Evolutionary conservation across 2,113 vertebrate species (phyloP).

Genomic region (Sula dactylatra): DNA sequence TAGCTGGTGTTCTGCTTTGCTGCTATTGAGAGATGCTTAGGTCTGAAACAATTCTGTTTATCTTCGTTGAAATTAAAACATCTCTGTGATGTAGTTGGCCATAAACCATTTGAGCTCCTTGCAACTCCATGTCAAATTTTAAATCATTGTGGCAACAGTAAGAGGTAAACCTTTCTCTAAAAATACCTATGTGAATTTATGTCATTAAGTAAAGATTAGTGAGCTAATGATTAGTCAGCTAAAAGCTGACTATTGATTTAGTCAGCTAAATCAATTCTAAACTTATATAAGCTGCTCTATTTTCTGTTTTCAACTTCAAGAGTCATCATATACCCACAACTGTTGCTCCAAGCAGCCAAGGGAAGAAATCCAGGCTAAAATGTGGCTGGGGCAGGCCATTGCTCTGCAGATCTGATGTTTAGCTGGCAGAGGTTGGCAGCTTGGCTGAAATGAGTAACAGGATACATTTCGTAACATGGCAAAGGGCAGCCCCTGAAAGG

Average conservation of each 20-base stretch:
- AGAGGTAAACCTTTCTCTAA: background rate
- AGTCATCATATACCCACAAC: background rate
- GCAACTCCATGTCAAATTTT: background rate
- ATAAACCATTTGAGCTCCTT: background rate
- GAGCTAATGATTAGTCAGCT: background rate
- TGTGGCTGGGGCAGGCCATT: background rate
- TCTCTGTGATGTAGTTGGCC: background rate
- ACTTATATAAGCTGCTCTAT: background rate
- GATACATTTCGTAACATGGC: background rate
- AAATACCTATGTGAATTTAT: background rate
- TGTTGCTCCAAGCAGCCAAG: background rate
- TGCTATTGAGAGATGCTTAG: background rate
- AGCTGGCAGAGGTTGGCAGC: constrained; percentile 42
- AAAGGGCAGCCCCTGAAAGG: background rate
- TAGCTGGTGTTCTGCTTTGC: background rate
- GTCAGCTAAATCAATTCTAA: background rate
- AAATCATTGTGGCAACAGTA: background rate
- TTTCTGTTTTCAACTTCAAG: background rate
- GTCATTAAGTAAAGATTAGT: background rate
- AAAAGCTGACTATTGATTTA: background rate
- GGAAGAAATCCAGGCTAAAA: background rate
- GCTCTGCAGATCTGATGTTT: background rate
- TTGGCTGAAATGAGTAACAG: constrained; percentile 65
- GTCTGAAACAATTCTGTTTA: background rate
- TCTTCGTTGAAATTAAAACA: background rate